Evolutionary conservation across 2,113 vertebrate genomes (phyloP).

Genomic region (Gambusia holbrooki): DNA sequence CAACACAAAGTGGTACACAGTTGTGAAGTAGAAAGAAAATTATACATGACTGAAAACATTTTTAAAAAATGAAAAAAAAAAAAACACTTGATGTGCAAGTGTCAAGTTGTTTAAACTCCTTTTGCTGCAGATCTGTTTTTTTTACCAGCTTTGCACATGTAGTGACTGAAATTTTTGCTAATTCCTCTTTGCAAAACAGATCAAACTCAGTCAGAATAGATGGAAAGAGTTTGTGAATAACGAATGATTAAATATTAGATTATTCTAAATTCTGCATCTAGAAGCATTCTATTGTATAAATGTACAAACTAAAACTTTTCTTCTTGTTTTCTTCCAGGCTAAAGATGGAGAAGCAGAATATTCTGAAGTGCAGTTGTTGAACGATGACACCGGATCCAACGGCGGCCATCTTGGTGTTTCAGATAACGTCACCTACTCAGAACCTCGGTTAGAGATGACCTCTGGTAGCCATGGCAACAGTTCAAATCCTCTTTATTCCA

Average conservation of each 20-base stretch:
- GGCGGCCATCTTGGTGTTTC: background rate
- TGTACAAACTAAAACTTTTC: background rate
- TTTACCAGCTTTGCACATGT: too few relatives aligned
- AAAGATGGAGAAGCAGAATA: background rate
- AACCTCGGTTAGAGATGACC: fast-evolving
- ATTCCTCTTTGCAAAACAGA: background rate
- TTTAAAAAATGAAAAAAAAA: too few relatives aligned
- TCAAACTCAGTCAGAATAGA: too few relatives aligned
- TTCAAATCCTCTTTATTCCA: constrained; percentile 2
- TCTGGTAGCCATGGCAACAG: fast-evolving
- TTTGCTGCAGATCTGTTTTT: too few relatives aligned
- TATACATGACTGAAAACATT: too few relatives aligned
- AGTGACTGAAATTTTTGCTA: too few relatives aligned
- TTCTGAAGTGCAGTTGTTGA: background rate
- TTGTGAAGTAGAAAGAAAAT: too few relatives aligned
- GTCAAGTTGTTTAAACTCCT: too few relatives aligned
- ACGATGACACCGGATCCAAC: background rate
- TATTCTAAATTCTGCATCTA: background rate
- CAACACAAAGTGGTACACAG: too few relatives aligned
- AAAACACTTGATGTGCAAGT: too few relatives aligned
- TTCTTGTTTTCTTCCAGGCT: background rate
- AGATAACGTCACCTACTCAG: background rate
- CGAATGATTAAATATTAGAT: background rate
- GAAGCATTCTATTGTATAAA: background rate
- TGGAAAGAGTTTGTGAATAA: background rate